Base-by-base conservation (phyloP, 2,797 vertebrate genomes). In the Hylomyscus alleni region DNA sequence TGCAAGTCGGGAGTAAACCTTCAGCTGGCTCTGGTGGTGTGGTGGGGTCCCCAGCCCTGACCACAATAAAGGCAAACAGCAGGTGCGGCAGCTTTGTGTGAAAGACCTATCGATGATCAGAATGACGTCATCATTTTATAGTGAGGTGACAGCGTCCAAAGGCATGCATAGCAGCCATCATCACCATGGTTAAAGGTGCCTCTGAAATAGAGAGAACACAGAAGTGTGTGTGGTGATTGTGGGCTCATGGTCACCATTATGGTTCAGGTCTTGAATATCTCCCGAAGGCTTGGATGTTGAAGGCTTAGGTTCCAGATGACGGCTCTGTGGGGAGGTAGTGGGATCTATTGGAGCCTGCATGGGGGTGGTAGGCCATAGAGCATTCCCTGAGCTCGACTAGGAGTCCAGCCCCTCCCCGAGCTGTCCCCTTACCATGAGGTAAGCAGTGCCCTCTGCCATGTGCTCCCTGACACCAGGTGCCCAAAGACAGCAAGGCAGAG, bases 51-150 rank as follows among this genome's bases (percentile, higher is more conserved):
- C 9, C 8, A 0, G 22, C 47, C 69, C 52, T 12, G 72, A 3
- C 1, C 4, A n/a, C 8, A 1, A 7, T 0, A 0, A n/a, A 14
- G n/a, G 40, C 34, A 31, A 29, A 11, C 14, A n/a, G 24, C 6
- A 4, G 22, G 72, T 26, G 11, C 1, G 1, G 26, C 34, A 4
- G 31, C 73, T 56, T 19, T 3, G 8, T 62, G 58, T 44, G 82
- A 31, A 40, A 80, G 80, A 37, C 65, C 5, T 13, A 54, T 15
- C 52, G n/a, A 40, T 40, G n/a, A 11, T 6, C 20, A 44, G 72
- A 75, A 24, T 22, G 22, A 76, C 14, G 73, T 26, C 73, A 13
- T 47, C 40, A 76, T 76, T 47, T 26, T 15, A 47, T 69, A 52
- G 20, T 10, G 10, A 24, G 31, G 54, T 22, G 11, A 26, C 81